Base-by-base conservation (phyloP, 92 coral and sea anemone genomes). In the Chrysogorgia sp. region DNA sequence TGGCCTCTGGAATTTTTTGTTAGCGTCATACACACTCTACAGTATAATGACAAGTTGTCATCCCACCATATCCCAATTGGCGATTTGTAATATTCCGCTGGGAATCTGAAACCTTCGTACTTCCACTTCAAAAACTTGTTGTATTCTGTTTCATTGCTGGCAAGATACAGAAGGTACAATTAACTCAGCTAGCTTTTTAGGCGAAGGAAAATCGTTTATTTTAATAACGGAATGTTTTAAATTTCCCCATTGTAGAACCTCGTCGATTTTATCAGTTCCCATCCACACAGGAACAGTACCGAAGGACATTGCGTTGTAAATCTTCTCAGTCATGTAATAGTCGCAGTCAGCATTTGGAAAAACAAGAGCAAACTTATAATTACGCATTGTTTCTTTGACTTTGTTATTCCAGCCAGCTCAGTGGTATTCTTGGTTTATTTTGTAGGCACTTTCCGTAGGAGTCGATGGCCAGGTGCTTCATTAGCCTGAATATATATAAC, bases 281-380 rank as follows among this genome's bases (percentile, higher is more conserved):
- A 92, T 87, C 79, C 85, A 92, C 0, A 92, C 90, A 1, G 97
- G 97, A 9, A 92, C 97, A 10, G 96, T 90, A 28, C 97, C 92
- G 5, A 92, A 84, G 6, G 97, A 90, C 2, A 92, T 71, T 0
- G 96, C 96, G 72, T 92, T 93, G 63, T 90, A 90, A 0, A 92
- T 80, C 32, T 94, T 84, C 62, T 92, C 97, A 40, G 90, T 93
- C 34, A 92, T 88, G 53, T 89, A 92, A 67, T 92, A 92, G 67
- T 92, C 97, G 40, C 97, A 92, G 25, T 92, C 97, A 60, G 90
- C 94, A 45, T 92, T 92, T 93, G 90, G 90, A 58, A 92, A 92
- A 40, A 92, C 97, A 67, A 92, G 67, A 32, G 97, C 87, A 64
- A 92, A 92, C 79, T 92, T 92, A 83, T 92, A 92, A 65, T 85